A percentile compares a stretch with the other conserved stretches of the same genome.
Conservation (phyloP, 2,888 invertebrate species). For the Drosophila atripex region DNA sequence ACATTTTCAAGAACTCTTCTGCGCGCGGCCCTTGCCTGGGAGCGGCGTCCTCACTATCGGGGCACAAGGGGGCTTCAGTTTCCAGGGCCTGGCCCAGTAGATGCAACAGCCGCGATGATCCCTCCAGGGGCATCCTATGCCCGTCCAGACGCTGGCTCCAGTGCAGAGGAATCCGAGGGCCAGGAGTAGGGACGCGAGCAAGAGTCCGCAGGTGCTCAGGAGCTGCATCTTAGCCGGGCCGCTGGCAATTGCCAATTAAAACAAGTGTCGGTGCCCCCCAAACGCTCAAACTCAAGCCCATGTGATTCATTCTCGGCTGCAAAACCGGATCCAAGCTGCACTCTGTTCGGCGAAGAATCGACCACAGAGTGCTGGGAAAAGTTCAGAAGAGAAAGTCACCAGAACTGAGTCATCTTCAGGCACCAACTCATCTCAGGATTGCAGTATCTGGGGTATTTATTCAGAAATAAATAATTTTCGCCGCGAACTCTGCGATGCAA, state of each 20-base stretch:
- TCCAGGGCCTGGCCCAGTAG: neutral
- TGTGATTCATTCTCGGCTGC: conserved; percentile 5
- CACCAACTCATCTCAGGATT: neutral
- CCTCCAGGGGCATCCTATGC: conserved; percentile 9
- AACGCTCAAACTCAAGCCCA: neutral
- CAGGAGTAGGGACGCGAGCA: neutral
- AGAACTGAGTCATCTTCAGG: conserved; percentile 11
- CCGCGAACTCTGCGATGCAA: neutral
- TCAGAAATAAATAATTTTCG: neutral
- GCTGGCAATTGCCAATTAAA: conserved; percentile 13
- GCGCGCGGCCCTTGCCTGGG: neutral
- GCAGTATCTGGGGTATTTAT: neutral
- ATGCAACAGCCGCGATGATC: conserved; percentile 38
- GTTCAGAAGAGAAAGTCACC: conserved; percentile 4
- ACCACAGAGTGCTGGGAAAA: neutral
- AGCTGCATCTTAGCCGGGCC: conserved; percentile 19
- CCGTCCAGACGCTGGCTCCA: conserved; percentile 27
- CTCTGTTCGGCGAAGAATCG: conserved; percentile 7
- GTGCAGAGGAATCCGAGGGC: neutral
- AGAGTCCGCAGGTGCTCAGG: conserved; percentile 9
- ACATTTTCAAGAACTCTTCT: neutral
- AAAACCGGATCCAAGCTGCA: conserved; percentile 18
- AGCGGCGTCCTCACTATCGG: neutral
- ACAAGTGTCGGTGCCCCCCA: neutral
- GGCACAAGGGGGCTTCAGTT: conserved; percentile 21